A percentile compares a stretch with the other conserved stretches of the same genome.
Conservation (phyloP, 2,888 invertebrate genomes). For the Diaphora mendica region DNA sequence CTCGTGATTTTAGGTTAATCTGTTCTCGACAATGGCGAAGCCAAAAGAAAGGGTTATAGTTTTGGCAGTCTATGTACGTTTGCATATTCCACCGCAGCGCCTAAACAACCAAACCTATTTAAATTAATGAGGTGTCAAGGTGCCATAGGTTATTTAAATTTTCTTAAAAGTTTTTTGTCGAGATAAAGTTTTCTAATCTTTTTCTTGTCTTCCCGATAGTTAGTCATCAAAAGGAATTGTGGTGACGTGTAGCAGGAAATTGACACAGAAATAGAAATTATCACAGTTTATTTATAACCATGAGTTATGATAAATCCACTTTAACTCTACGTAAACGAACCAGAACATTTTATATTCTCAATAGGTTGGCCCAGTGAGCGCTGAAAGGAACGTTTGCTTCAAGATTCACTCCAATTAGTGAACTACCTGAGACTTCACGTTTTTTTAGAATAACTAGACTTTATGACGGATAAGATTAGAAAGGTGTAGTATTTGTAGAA, state of each 20-base stretch:
- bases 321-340: conserved; percentile 19
- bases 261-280: neutral
- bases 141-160: too few species aligned
- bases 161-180: too few species aligned
- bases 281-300: neutral
- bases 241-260: neutral
- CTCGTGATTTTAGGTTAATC: too few species aligned
- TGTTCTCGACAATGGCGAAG: too few species aligned
- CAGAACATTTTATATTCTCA: conserved; percentile 43
- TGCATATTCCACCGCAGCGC: too few species aligned
- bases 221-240: neutral
- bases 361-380: conserved; percentile 18
- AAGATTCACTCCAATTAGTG: conserved; percentile 53
- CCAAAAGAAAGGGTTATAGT: too few species aligned
- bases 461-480: conserved; percentile 10
- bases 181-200: too few species aligned
- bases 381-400: conserved; percentile 38
- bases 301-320: neutral
- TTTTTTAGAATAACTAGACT: conserved; percentile 18
- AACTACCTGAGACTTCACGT: conserved; percentile 15
- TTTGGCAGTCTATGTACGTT: too few species aligned
- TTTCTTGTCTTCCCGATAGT: too few species aligned
- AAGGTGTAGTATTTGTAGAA: conserved; percentile 4
- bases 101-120: too few species aligned
- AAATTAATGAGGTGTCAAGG: too few species aligned